These are phyloP conservation scores for Prinia subflava DNA, from an alignment of 2,113 vertebrate genomes.

Conservation along the genomic window DNA sequence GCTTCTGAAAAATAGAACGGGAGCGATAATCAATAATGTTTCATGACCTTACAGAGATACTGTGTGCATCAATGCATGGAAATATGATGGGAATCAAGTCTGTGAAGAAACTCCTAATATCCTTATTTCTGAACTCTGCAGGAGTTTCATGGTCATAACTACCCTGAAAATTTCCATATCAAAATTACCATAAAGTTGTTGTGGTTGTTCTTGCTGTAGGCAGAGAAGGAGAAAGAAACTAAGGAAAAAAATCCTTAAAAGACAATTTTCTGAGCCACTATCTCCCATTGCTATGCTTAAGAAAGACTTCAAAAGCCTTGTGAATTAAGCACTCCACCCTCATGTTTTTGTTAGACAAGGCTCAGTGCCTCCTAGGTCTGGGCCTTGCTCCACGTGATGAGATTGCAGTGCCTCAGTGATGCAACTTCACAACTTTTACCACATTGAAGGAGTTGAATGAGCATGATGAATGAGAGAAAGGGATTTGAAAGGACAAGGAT, in stretches of 20 bases:
- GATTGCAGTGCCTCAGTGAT: not conserved
- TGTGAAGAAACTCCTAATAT: constrained; percentile 41
- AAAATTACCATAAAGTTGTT: constrained; percentile 37
- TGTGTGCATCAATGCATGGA: not conserved
- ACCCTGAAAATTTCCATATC: constrained; percentile 13
- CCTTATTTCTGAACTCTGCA: constrained; percentile 25
- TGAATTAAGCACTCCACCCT: not conserved
- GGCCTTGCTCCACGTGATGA: not conserved
- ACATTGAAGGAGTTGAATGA: accelerated
- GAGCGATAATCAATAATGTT: constrained; percentile 43
- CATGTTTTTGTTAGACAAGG: not conserved
- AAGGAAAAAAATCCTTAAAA: not conserved
- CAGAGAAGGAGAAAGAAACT: not conserved
- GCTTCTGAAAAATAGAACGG: not conserved
- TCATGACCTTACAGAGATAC: constrained; percentile 18
- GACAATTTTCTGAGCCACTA: not conserved
- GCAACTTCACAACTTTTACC: not conserved
- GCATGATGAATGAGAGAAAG: not conserved
- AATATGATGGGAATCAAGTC: constrained; percentile 5
- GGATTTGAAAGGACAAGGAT: not conserved
- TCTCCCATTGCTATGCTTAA: not conserved
- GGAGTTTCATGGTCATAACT: constrained; percentile 25
- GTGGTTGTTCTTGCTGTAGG: not conserved
- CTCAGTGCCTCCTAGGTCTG: not conserved
- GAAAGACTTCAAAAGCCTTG: not conserved